Percentiles rank a stretch among this genome's conserved stretches.
phyloP scores from a whole-genome alignment of 2,797 vertebrate genomes.

The Hippopotamyrus pictus region DNA sequence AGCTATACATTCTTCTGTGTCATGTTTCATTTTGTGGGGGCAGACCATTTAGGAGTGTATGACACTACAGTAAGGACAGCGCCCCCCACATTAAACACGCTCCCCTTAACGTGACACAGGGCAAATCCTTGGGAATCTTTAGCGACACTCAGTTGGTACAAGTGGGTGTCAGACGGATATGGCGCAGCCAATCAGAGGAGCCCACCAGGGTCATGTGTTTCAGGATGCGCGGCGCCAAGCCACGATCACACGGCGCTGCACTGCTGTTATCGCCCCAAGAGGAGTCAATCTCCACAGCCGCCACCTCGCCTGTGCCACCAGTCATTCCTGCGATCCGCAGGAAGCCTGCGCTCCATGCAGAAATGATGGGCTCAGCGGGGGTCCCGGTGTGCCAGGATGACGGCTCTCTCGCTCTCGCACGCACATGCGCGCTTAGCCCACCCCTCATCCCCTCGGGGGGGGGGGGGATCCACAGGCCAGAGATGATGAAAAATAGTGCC shows the following conservation, averaged over 20 bases:
- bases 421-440: slow-evolving; percentile 23
- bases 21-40: not conserved
- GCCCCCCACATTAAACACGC: not conserved
- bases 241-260: not conserved
- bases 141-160: not conserved
- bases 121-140: not conserved
- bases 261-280: slow-evolving; percentile 15
- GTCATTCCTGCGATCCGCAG: slow-evolving; percentile 19
- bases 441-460: not conserved
- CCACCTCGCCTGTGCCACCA: slow-evolving; percentile 40
- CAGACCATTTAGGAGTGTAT: not conserved
- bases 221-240: not conserved
- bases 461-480: not conserved
- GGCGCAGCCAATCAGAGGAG: not conserved
- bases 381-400: slow-evolving; percentile 35
- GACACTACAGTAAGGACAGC: not conserved
- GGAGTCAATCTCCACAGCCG: slow-evolving; percentile 27
- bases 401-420: not conserved
- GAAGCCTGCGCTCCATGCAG: slow-evolving; percentile 47
- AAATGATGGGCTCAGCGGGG: slow-evolving; percentile 42
- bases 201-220: not conserved
- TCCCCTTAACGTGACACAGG: not conserved
- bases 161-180: not conserved
- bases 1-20: not conserved
- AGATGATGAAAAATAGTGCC: slow-evolving; percentile 9